Percentiles rank a stretch among this genome's conserved stretches.
These are phyloP conservation scores for Amblyopsis hoosieri DNA, from an alignment of 2,797 vertebrate species.

Conservation along the genomic window DNA sequence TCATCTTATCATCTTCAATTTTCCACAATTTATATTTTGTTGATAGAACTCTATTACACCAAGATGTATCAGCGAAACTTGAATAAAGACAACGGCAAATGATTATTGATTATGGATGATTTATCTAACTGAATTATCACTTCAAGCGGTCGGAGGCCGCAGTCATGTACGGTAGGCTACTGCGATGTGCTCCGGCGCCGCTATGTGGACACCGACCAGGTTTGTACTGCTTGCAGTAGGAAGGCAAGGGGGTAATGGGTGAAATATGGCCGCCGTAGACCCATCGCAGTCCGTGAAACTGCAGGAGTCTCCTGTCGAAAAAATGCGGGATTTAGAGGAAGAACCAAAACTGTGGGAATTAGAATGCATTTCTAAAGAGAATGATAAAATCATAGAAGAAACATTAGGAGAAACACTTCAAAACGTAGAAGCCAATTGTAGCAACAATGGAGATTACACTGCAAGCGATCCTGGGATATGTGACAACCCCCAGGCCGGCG, in stretches of 20 bases:
- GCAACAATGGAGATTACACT: slow-evolving; percentile 26
- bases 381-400: slow-evolving; percentile 4
- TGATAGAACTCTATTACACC: slow-evolving; percentile 67
- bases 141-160: no score
- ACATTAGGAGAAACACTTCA: slow-evolving; percentile 11
- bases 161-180: neutral
- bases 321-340: slow-evolving; percentile 48
- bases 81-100: slow-evolving; percentile 70
- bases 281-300: slow-evolving; percentile 62
- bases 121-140: no score
- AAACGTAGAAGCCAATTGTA: slow-evolving; percentile 21
- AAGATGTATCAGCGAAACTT: slow-evolving; percentile 67
- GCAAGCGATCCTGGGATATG: slow-evolving; percentile 54
- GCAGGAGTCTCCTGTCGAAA: slow-evolving; percentile 50
- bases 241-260: slow-evolving; percentile 68
- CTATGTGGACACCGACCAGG: neutral
- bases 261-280: slow-evolving; percentile 80
- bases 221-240: slow-evolving; percentile 5
- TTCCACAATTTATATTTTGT: slow-evolving; percentile 77
- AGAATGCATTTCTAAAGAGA: slow-evolving; percentile 1
- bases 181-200: neutral
- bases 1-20: slow-evolving; percentile 65
- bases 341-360: slow-evolving; percentile 21
- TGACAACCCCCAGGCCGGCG: slow-evolving; percentile 52
- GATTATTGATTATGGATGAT: slow-evolving; percentile 8